Base-by-base conservation (phyloP, 2,888 invertebrate genomes). In the Amphiduros pacificus region DNA sequence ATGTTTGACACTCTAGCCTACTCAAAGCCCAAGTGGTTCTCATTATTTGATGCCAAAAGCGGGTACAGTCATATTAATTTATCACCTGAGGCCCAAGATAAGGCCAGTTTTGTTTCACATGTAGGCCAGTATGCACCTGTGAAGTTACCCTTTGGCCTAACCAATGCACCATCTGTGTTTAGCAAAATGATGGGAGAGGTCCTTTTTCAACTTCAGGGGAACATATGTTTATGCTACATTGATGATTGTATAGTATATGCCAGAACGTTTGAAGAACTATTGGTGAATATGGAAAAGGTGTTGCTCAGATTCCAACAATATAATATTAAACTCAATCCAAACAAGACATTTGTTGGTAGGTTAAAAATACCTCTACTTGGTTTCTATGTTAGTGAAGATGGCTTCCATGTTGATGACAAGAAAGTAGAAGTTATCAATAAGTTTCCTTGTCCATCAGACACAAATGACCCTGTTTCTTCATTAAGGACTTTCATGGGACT, bases 201-300 rank as follows among this genome's bases (percentile, higher is more conserved):
- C 9, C n/a, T 63, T 11, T 14, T 5, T 40, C 51, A 41, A 28
- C 11, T 40, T 11, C 22, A 61, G 3, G 60, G 56, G 1, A 60
- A 28, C 24, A 40, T 55, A 2, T 26, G 27, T 14, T 17, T 63
- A 26, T 55, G 53, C 1, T 66, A 66, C 44, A n/a, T 66, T 2
- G 66, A 66, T 36, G 66, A 66, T 32, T 54, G 67, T 40, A 54
- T 66, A 2, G 52, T 67, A 17, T 62, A 28, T 28, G 52, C 61
- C 9, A 27, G 24, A 17, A 36, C 27, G 6, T 24, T 31, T 14
- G 51, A 52, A 31, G 62, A 59, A 28, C 66, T 68, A 27, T 31
- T 41, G 14, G 29, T 4, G 11, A 22, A 63, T 50, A n/a, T 67
- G n/a, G n/a, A 27, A 36, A 31, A 24, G 22, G 60, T 69, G 3